Base-by-base conservation (phyloP, 1,140 invertebrate species). In the Bradynema listronoti region DNA sequence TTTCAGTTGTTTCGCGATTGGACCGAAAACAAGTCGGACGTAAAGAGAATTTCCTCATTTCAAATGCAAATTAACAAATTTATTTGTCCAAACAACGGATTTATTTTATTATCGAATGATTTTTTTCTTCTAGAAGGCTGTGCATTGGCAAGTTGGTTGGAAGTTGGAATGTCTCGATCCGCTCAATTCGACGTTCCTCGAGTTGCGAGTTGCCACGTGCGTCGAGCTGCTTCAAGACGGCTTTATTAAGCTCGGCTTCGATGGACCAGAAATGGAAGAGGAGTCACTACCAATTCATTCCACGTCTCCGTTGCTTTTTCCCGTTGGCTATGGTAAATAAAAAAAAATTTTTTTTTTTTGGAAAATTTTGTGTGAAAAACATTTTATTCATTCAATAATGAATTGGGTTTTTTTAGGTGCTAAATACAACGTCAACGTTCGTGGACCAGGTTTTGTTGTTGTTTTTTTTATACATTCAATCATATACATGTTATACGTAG, bases 141-240 rank as follows among this genome's bases (percentile, higher is more conserved):
- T 50, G 4, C 47, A 50, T 29, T 50, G 47, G 47, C 29, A 50
- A 29, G 16, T 32, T n/a, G 19, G 47, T 50, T 16, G 4, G 61
- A 69, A 70, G 32, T 66, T 69, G 39, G 67, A 69, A 24, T 55
- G 68, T 19, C 49, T 69, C 16, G 67, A 69, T 56, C 67, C 67
- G 45, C 36, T 69, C 22, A 69, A 61, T 29, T 39, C 58, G 4
- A 16, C 53, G n/a, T 57, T 69, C 27, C 22, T 50, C 6, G 41
- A 47, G 22, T 46, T 69, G 14, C 36, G 54, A 32, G 67, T 69
- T 6, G 67, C 67, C 19, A 63, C 62, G 1, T 52, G 63, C 36
- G 24, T 70, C n/a, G 52, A 47, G 4, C 32, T 69, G 2, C 34
- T 68, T 14, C 34, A 51, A 1, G 53, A 66, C 25, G 67, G 67